Percentiles rank a stretch among this genome's conserved stretches.
phyloP scores from a whole-genome alignment of 92 coral and sea anemone species.

The Epizoanthus illoricatus region DNA sequence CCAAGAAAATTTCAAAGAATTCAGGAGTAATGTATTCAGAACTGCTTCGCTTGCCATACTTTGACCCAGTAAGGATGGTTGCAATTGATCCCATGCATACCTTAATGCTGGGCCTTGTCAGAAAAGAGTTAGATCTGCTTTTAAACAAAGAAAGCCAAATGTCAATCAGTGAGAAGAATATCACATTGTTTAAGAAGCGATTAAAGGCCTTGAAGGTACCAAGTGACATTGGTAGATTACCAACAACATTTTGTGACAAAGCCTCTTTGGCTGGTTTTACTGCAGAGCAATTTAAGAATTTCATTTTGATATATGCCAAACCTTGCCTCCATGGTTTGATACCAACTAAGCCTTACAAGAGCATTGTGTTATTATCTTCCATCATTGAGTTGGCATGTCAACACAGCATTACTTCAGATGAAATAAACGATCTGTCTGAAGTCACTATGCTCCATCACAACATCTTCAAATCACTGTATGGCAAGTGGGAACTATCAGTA shows the following conservation, averaged over 20 bases:
- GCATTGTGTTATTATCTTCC: constrained; percentile 30
- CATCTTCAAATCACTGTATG: constrained; percentile 25
- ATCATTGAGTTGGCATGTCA: constrained; percentile 40
- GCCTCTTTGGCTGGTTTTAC: constrained; percentile 41
- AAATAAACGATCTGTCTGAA: constrained; percentile 26
- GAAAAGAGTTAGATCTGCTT: background rate
- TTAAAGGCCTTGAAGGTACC: constrained; percentile 44
- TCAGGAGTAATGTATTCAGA: constrained; percentile 5
- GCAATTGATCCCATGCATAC: constrained; percentile 18
- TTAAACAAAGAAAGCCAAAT: background rate
- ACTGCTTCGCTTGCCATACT: constrained; percentile 20
- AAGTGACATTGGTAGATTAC: constrained; percentile 53
- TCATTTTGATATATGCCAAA: constrained; percentile 19
- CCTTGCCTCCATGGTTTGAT: constrained; percentile 38
- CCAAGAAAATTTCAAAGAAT: background rate
- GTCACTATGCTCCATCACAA: constrained; percentile 36
- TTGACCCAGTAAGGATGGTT: constrained; percentile 25
- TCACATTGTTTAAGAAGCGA: constrained; percentile 12
- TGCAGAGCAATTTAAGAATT: constrained; percentile 38
- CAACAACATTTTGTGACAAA: constrained; percentile 40
- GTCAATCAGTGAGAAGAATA: constrained; percentile 10
- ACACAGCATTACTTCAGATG: constrained; percentile 15
- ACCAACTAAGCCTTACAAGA: constrained; percentile 30
- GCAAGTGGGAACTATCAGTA: constrained; percentile 43
- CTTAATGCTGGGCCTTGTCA: background rate